These are phyloP conservation scores for Glaucomys volans DNA, from an alignment of 2,113 vertebrate genomes.

Conservation along the genomic window DNA sequence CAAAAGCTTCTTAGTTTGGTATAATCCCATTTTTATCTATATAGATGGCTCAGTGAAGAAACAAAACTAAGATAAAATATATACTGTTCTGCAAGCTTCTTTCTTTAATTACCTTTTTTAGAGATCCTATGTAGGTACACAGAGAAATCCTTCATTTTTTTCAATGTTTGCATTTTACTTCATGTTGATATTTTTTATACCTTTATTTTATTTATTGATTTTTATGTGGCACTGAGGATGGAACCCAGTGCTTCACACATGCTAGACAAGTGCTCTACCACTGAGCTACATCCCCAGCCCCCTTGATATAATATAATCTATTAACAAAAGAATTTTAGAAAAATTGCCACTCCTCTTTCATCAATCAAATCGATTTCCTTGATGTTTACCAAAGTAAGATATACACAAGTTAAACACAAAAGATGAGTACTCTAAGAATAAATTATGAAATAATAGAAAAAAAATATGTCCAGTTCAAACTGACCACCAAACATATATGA, in stretches of 20 bases:
- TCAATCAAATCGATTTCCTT: background rate
- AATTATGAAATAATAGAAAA: constrained; percentile 16
- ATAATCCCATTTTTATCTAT: background rate
- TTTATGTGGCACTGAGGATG: no score
- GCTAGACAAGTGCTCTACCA: no score
- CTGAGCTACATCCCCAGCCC: no score
- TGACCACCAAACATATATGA: background rate
- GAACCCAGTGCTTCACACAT: no score
- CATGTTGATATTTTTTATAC: no score
- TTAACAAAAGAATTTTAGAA: background rate
- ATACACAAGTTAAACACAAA: background rate
- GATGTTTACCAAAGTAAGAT: constrained; percentile 19
- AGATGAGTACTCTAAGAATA: background rate
- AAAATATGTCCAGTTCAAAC: background rate
- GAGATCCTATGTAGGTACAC: background rate
- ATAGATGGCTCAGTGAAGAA: background rate
- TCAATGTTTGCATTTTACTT: background rate
- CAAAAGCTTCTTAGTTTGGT: background rate
- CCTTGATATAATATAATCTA: background rate
- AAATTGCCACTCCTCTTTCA: background rate
- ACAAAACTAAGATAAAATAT: background rate
- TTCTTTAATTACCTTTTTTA: background rate
- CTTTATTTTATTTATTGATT: no score
- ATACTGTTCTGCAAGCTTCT: background rate
- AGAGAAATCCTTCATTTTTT: background rate